These are phyloP conservation scores for Agrilus planipennis DNA, from an alignment of 1,140 invertebrate species.

Conservation along the genomic window DNA sequence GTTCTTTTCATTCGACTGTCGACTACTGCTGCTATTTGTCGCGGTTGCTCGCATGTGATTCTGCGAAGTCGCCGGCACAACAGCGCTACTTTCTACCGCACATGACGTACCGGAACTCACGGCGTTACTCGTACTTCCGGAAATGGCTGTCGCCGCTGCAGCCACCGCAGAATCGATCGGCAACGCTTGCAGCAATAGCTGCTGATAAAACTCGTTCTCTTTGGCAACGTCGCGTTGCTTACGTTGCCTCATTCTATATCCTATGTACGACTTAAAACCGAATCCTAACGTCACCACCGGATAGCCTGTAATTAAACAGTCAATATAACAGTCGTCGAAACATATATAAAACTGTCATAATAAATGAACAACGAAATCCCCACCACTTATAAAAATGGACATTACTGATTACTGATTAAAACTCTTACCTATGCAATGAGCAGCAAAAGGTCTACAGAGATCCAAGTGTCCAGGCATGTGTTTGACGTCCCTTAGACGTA, in stretches of 20 bases:
- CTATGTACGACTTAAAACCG: slow-evolving; percentile 91
- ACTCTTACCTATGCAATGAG: slow-evolving; percentile 94
- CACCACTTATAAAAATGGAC: too few species aligned
- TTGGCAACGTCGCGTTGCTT: slow-evolving; percentile 88
- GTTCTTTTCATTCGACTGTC: slow-evolving; percentile 25
- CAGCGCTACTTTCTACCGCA: neutral
- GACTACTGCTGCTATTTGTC: slow-evolving; percentile 11
- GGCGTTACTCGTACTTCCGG: slow-evolving; percentile 5
- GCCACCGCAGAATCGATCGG: slow-evolving; percentile 51
- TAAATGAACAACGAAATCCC: too few species aligned
- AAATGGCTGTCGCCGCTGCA: slow-evolving; percentile 4
- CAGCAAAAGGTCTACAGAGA: slow-evolving; percentile 94
- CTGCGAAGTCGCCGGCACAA: slow-evolving; percentile 14
- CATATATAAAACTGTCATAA: slow-evolving; percentile 16
- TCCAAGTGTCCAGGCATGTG: slow-evolving; percentile 84
- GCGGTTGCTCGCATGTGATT: slow-evolving; percentile 2
- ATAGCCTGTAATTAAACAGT: too few species aligned
- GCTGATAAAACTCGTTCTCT: slow-evolving; percentile 92
- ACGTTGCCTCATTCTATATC: slow-evolving; percentile 76
- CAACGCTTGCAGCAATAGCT: slow-evolving; percentile 81
- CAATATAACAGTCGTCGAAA: slow-evolving; percentile 55
- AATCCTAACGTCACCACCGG: slow-evolving; percentile 94
- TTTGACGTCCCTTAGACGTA: slow-evolving; percentile 76
- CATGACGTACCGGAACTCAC: slow-evolving; percentile 13
- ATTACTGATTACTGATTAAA: too few species aligned